Percentiles rank a stretch among this genome's conserved stretches.
phyloP scores from a whole-genome alignment of 2,888 invertebrate genomes.

The Tinea trinotella region DNA sequence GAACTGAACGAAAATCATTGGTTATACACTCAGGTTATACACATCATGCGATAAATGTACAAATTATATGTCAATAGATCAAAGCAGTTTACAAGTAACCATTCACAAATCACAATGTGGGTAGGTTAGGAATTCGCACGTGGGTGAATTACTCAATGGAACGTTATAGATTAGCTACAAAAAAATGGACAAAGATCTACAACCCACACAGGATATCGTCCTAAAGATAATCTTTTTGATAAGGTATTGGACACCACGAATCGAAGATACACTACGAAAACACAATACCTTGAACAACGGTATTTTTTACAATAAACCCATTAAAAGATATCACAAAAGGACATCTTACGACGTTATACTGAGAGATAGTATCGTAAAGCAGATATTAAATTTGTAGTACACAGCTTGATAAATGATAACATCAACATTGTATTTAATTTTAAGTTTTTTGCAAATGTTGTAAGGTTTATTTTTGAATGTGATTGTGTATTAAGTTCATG shows the following conservation, averaged over 20 bases:
- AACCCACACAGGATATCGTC: background rate
- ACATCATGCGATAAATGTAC: background rate
- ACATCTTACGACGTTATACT: conserved; percentile 27
- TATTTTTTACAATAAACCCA: conserved; percentile 33
- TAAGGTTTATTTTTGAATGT: background rate
- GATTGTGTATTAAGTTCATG: background rate
- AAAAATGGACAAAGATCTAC: background rate
- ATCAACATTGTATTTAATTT: background rate
- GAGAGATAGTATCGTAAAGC: background rate
- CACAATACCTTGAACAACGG: conserved; percentile 35
- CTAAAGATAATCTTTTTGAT: conserved; percentile 28
- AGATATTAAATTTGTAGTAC: conserved; percentile 1
- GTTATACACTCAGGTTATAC: no score
- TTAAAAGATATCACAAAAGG: conserved; percentile 35
- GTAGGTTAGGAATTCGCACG: conserved; percentile 26
- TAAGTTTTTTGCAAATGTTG: background rate
- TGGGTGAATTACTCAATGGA: conserved; percentile 25
- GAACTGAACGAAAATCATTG: no score
- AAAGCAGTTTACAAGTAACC: background rate
- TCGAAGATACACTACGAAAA: conserved; percentile 39
- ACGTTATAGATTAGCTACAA: conserved; percentile 23
- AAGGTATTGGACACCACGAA: conserved; percentile 34
- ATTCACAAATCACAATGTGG: conserved; percentile 16
- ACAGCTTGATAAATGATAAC: no score
- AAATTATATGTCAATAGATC: conserved; percentile 4